A percentile compares a stretch with the other conserved stretches of the same genome.
Conservation (phyloP, 1,140 invertebrate genomes). For the Macrobrachium rosenbergii region DNA sequence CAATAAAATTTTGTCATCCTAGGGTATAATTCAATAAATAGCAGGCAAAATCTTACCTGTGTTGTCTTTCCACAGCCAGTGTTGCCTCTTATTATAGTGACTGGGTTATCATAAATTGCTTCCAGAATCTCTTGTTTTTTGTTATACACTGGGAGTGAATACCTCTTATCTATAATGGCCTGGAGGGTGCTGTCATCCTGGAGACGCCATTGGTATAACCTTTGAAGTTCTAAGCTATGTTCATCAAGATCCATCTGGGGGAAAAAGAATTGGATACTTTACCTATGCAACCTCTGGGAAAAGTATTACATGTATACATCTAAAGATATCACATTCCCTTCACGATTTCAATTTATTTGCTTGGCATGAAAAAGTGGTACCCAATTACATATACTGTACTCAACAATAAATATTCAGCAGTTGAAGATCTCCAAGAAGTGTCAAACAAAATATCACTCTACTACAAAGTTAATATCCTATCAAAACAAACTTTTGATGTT, state of each 20-base stretch:
- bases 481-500: too few relatives aligned
- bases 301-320: too few relatives aligned
- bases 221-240: slow-evolving; percentile 83
- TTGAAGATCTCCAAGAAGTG: too few relatives aligned
- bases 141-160: slow-evolving; percentile 81
- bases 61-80: slow-evolving; percentile 92
- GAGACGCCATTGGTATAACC: slow-evolving; percentile 76
- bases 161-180: slow-evolving; percentile 79
- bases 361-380: too few relatives aligned
- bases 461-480: too few relatives aligned
- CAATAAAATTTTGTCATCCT: too few relatives aligned
- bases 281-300: not conserved
- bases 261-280: not conserved
- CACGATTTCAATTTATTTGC: too few relatives aligned
- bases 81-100: slow-evolving; percentile 90
- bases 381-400: too few relatives aligned
- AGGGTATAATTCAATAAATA: too few relatives aligned
- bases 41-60: slow-evolving; percentile 70
- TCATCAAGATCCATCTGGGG: slow-evolving; percentile 80
- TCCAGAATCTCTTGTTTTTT: slow-evolving; percentile 84
- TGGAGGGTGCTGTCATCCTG: slow-evolving; percentile 76
- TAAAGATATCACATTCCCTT: too few relatives aligned
- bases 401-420: too few relatives aligned
- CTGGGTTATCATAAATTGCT: slow-evolving; percentile 87
- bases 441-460: too few relatives aligned